Base-by-base conservation (phyloP, 2,113 vertebrate genomes). In the Podocnemis expansa region DNA sequence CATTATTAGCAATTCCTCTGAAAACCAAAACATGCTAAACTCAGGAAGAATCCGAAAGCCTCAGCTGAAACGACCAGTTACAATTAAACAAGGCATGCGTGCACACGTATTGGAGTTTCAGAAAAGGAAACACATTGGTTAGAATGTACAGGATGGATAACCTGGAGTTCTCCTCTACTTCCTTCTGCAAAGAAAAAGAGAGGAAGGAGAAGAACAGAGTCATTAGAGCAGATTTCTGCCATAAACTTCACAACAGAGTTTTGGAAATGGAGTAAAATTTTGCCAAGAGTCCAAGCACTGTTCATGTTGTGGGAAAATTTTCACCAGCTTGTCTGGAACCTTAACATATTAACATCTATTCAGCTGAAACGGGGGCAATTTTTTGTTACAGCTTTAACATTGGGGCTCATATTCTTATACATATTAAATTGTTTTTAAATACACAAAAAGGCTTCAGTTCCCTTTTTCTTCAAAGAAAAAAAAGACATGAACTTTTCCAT, bases 151-250 rank as follows among this genome's bases (percentile, higher is more conserved):
- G 85, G 52, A 96, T 54, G 97, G 97, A 97, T 98, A 98, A 99
- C 99, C 99, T 99, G 99, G 97, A 98, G 93, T 94, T 98, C 98
- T 98, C 98, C 98, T 98, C 94, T 98, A 97, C 98, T 98, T 98
- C 93, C 98, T 96, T 99, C 99, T 99, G 99, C 84, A 98, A 98
- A 97, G 96, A 97, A 89, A 98, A 97, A 97, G 76, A 94, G 45
- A 95, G 79, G 86, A 96, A 97, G 93, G 96, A 95, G 95, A 97
- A 91, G 84, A 94, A 94, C n/a, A 97, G 76, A 95, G 95, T 97
- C 96, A 98, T 97, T 94, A 97, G 82, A 90, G 83, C 79, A 95
- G 88, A 93, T 89, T 87, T 97, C 52, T 93, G 67, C 86, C 85
- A 81, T 49, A 41, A 54, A 58, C 34, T 89, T 38, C 76, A 73